A percentile compares a stretch with the other conserved stretches of the same genome.
Evolutionary conservation across 30 jellyfish, hydroid and myxozoan genomes (phyloP).

Genomic region (Chironex yamaguchii): DNA sequence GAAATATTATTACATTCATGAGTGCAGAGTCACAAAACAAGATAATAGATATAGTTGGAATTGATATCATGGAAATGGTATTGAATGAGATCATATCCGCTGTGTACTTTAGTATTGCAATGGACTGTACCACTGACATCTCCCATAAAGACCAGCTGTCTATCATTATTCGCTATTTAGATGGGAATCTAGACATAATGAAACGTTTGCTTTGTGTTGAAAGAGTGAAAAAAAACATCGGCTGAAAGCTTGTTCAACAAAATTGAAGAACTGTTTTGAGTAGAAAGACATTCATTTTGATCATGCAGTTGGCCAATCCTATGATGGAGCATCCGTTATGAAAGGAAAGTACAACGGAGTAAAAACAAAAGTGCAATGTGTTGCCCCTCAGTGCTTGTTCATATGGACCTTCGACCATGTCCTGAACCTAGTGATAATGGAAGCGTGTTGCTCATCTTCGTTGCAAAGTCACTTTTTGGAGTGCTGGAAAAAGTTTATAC

Average conservation of each 20-base stretch:
- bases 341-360: constrained; percentile 10
- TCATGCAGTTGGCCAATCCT: not conserved
- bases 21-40: constrained; percentile 50
- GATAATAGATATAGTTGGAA: constrained; percentile 9
- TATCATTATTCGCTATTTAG: constrained; percentile 3
- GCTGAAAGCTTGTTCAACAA: constrained; percentile 19
- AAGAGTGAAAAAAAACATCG: not conserved
- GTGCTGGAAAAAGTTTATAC: constrained; percentile 1
- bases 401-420: constrained; percentile 17
- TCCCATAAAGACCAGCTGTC: constrained; percentile 3
- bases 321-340: constrained; percentile 1
- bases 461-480: constrained; percentile 16
- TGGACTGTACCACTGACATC: constrained; percentile 17
- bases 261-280: not conserved
- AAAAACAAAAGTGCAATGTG: constrained; percentile 1
- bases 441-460: constrained; percentile 3
- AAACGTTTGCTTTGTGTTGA: constrained; percentile 9
- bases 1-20: constrained; percentile 8
- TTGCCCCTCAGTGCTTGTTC: constrained; percentile 3
- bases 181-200: not conserved
- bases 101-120: constrained; percentile 31
- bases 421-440: constrained; percentile 8
- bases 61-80: not conserved
- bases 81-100: constrained; percentile 4
- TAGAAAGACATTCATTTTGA: not conserved